Evolutionary conservation across 2,113 vertebrate species (phyloP).

Genomic region (Poeciliopsis turrubarensis): DNA sequence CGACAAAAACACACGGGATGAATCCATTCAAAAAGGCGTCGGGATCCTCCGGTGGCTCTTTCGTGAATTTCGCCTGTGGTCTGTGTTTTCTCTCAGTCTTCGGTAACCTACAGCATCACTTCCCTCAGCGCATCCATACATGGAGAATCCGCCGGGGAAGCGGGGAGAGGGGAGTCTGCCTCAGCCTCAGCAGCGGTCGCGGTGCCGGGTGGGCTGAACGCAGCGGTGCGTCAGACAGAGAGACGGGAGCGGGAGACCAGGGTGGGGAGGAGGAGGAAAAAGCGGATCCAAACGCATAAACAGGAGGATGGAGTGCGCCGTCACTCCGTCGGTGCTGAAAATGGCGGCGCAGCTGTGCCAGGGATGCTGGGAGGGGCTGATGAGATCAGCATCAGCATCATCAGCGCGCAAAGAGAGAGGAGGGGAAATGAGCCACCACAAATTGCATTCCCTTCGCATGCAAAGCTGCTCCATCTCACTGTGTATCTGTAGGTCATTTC

Average conservation of each 20-base stretch:
- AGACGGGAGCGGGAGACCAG: conserved; percentile 25
- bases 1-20: conserved; percentile 42
- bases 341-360: conserved; percentile 72
- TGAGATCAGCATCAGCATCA: conserved; percentile 84
- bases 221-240: conserved; percentile 66
- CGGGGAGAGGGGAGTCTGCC: neutral
- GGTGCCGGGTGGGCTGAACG: conserved; percentile 38
- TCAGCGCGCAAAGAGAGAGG: conserved; percentile 47
- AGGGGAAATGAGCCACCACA: neutral
- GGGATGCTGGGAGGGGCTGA: conserved; percentile 71
- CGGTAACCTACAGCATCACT: conserved; percentile 67
- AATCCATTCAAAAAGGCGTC: conserved; percentile 53
- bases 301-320: conserved; percentile 42
- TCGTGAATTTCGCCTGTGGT: conserved; percentile 25
- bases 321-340: conserved; percentile 50
- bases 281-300: conserved; percentile 18
- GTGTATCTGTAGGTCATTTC: too few relatives aligned
- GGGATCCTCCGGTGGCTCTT: conserved; percentile 34
- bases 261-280: conserved; percentile 26
- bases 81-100: conserved; percentile 25
- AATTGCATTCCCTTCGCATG: neutral
- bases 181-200: conserved; percentile 46
- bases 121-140: conserved; percentile 64
- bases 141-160: conserved; percentile 59
- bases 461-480: neutral